A percentile compares a stretch with the other conserved stretches of the same genome.
Conservation (phyloP, 2,888 invertebrate genomes). For the Caenorhabditis doughertyi region DNA sequence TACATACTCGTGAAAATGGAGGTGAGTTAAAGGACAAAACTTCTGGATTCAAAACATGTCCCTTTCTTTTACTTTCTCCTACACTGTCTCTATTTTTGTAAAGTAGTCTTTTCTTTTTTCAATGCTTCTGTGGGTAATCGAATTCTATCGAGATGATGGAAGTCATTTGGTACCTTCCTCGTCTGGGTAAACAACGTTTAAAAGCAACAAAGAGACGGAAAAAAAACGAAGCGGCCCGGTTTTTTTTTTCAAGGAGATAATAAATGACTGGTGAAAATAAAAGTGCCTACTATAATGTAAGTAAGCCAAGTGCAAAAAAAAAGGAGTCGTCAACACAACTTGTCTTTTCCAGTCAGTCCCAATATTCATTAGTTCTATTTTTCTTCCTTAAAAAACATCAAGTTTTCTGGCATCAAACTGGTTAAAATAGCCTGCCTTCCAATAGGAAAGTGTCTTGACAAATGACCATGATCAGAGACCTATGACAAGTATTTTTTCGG, state of each 20-base stretch:
- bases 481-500: slow-evolving; percentile 5
- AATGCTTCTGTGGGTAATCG: slow-evolving; percentile 32
- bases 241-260: slow-evolving; percentile 18
- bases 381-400: slow-evolving; percentile 11
- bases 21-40: slow-evolving; percentile 33
- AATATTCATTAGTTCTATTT: slow-evolving; percentile 22
- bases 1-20: slow-evolving; percentile 44
- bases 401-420: slow-evolving; percentile 31
- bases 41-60: background rate
- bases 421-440: slow-evolving; percentile 4
- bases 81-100: slow-evolving; percentile 3
- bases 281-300: slow-evolving; percentile 20
- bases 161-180: slow-evolving; percentile 56
- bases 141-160: slow-evolving; percentile 46
- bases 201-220: slow-evolving; percentile 9
- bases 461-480: slow-evolving; percentile 33
- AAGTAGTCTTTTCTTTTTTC: background rate
- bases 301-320: slow-evolving; percentile 24
- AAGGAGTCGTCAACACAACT: slow-evolving; percentile 39
- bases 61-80: background rate
- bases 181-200: slow-evolving; percentile 49
- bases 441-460: slow-evolving; percentile 25
- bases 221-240: background rate
- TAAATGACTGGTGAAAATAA: slow-evolving; percentile 20
- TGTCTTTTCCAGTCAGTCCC: slow-evolving; percentile 43